Evolutionary conservation across 1,140 invertebrate genomes (phyloP).

Genomic region (Orchestia grillus): DNA sequence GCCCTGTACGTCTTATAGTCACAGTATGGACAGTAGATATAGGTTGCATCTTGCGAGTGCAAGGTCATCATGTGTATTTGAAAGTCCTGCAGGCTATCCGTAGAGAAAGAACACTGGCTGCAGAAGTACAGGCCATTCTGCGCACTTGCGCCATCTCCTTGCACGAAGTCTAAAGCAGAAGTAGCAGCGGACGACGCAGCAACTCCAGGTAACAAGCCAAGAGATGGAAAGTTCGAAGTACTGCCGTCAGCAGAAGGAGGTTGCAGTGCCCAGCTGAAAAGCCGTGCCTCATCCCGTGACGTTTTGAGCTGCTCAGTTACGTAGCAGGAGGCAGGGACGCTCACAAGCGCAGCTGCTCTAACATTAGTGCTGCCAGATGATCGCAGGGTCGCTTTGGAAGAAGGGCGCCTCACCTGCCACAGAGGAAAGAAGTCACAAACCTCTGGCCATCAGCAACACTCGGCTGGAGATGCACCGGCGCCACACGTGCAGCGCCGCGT

Average conservation of each 20-base stretch:
- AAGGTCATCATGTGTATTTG: constrained; percentile 2
- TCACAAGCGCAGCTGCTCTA: constrained; percentile 10
- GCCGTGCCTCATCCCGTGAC: neutral
- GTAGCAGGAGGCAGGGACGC: neutral
- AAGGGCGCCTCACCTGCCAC: constrained; percentile 42
- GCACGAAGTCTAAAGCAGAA: neutral
- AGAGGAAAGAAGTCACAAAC: constrained; percentile 50
- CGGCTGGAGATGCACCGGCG: neutral
- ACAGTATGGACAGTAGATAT: constrained; percentile 43
- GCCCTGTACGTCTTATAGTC: constrained; percentile 34
- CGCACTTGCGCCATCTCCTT: neutral
- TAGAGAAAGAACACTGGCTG: constrained; percentile 15
- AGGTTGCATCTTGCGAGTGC: neutral
- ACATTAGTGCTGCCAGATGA: neutral
- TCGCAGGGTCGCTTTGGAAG: constrained; percentile 8
- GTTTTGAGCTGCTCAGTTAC: neutral
- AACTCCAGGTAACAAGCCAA: neutral
- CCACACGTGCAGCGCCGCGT: neutral
- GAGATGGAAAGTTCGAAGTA: neutral
- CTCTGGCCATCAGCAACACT: neutral
- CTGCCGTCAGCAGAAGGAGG: neutral
- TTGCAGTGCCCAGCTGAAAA: neutral
- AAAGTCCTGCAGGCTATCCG: neutral
- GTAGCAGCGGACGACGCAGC: neutral
- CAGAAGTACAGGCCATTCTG: neutral